A percentile compares a stretch with the other conserved stretches of the same genome.
phyloP scores from a whole-genome alignment of 2,113 vertebrate genomes.

The Clarias gariepinus region DNA sequence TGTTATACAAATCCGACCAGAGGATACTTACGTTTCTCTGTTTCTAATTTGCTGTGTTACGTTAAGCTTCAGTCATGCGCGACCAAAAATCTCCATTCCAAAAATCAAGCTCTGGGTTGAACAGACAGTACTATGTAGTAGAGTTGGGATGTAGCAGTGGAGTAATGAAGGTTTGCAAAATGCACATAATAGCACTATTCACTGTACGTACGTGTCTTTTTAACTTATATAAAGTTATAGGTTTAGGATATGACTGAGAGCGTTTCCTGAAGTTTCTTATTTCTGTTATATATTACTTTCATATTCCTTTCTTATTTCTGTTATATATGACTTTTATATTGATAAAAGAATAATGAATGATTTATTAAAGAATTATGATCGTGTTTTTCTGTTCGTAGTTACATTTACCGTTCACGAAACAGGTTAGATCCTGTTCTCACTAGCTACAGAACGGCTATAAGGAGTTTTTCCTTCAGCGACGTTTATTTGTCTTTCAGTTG shows the following conservation, averaged over 20 bases:
- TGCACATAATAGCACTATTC: background rate
- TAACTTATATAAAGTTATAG: background rate
- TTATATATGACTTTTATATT: no score
- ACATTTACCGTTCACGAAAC: background rate
- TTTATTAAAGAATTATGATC: background rate
- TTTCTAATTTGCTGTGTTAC: background rate
- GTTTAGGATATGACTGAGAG: background rate
- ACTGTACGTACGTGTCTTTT: no score
- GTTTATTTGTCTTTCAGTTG: background rate
- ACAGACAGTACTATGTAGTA: background rate
- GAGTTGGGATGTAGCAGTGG: background rate
- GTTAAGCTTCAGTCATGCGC: background rate
- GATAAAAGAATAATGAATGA: no score
- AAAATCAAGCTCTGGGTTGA: background rate
- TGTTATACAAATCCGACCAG: slow-evolving; percentile 21
- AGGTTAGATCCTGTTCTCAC: background rate
- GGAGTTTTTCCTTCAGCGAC: background rate
- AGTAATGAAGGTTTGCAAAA: background rate
- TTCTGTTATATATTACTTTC: background rate
- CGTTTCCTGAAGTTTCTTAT: background rate
- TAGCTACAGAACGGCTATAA: background rate
- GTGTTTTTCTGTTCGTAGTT: background rate
- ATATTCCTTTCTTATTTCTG: background rate
- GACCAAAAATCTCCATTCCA: background rate
- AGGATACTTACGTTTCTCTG: background rate